These are phyloP conservation scores for Melanocharis versteri DNA, from an alignment of 2,113 vertebrate species.

Conservation along the genomic window DNA sequence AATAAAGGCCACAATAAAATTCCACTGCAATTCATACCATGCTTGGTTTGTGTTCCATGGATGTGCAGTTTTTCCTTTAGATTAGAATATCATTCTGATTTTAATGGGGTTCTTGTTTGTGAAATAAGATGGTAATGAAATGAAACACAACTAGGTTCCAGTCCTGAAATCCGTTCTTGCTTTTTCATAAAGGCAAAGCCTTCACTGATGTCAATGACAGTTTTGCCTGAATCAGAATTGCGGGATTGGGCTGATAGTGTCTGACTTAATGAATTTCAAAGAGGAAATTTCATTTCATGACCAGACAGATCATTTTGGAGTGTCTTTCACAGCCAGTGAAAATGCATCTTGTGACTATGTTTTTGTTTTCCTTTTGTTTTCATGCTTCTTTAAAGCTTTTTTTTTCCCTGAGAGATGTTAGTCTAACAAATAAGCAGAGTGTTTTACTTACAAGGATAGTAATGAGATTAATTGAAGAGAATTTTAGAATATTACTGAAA, in stretches of 20 bases:
- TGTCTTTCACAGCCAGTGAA: neutral
- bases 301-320: conserved; percentile 35
- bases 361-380: neutral
- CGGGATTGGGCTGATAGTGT: conserved; percentile 14
- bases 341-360: neutral
- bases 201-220: conserved; percentile 6
- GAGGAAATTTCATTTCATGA: conserved; percentile 7
- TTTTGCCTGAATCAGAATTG: conserved; percentile 38
- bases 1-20: conserved; percentile 7
- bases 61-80: neutral
- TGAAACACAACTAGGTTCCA: conserved; percentile 37
- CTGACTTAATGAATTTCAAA: conserved; percentile 55
- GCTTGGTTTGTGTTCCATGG: neutral
- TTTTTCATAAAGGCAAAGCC: neutral
- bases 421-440: neutral
- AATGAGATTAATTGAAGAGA: neutral
- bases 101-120: neutral
- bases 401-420: neutral
- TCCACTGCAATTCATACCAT: neutral
- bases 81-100: neutral
- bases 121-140: conserved; percentile 44
- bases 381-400: neutral
- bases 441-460: neutral
- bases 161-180: neutral
- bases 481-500: neutral